Evolutionary conservation across 2,888 invertebrate species (phyloP), one percentile per base, ranked within the genome.

Genomic region (Lycocerus yunnanus): DNA sequence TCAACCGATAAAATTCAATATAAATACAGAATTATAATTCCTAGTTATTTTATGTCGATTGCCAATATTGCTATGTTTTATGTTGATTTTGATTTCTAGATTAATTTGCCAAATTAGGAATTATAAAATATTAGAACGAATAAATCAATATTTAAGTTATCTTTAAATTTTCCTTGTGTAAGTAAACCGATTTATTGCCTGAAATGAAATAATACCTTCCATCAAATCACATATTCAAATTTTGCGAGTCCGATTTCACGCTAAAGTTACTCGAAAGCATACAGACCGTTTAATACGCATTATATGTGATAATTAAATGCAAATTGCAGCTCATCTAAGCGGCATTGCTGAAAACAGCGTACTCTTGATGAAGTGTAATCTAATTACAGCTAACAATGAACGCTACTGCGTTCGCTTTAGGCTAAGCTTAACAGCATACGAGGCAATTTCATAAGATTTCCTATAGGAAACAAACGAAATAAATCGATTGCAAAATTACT

Each of bases 261-360:
- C 84, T 84, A 81, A 82, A 83, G 81, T 83, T 84, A 82, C 81
- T 83, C 79, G 71, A 61, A 80, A 79, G 84, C 82, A 82, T 82
- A 82, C 82, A 81, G 82, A 79, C 82, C 83, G 84, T 84, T 85
- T 85, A 85, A 85, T 86, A 84, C 86, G 86, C 85, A 86, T 87
- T 87, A 86, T 87, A 87, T 87, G 87, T 87, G 87, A 86, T 87
- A 86, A 87, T 87, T 86, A 86, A 86, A 87, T 87, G 86, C 86
- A 87, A 87, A 87, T 87, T 86, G 86, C 83, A 85, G 86, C 84
- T 86, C 86, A 86, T 86, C 87, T 86, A 85, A 86, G 86, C 86
- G 86, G 85, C 79, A 81, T 84, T 82, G 86, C 85, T 83, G 86
- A 87, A 86, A 86, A 86, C 85, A 85, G 86, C 86, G 85, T 84